Base-by-base conservation (phyloP, 2,888 invertebrate genomes). In the Dermolepida albohirtum region DNA sequence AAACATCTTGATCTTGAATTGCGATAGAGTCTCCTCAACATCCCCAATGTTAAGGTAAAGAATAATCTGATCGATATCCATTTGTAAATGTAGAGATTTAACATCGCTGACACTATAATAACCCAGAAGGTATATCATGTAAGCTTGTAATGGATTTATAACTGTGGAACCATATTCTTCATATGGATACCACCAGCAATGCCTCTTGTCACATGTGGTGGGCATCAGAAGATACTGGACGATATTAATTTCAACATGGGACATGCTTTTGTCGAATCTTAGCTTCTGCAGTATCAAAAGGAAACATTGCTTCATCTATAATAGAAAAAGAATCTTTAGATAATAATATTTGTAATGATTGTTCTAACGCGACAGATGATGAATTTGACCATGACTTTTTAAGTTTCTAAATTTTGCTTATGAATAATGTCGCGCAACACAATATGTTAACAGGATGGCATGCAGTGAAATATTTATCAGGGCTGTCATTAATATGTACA, bases 171-270 rank as follows among this genome's bases (percentile, higher is more conserved):
- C 54, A 4, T 17, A 11, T 43, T 65, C 65, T 17, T 65, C 41
- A 22, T 43, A 65, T 4, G 27, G 27, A 43, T 43, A 43, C 65
- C 65, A 65, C 14, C 50, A 14, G 51, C 65, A 52, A 22, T 43
- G 29, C 11, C 27, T 41, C 10, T 14, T 22, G 22, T 65, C 65
- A 44, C 65, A 65, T 22, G 22, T 44, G 11, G 54, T 43, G 5
- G 65, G 65, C 7, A 40, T 27, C 22, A 65, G 12, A 6, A 65
- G 27, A 14, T 52, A 65, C 8, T 52, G 52, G 17, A 34, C 16
- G 8, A 65, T 29, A 8, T 52, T 34, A 2, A 44, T 8, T 17
- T 52, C 52, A 5, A 44, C 34, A 4, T 54, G 43, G 2, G 43
- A 17, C n/a, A 52, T n/a, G 8, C 16, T 14, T 22, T 22, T 14